Percentiles rank a stretch among this genome's conserved stretches.
Evolutionary conservation across 2,113 vertebrate species (phyloP).

Genomic region (Eulemur rufifrons): DNA sequence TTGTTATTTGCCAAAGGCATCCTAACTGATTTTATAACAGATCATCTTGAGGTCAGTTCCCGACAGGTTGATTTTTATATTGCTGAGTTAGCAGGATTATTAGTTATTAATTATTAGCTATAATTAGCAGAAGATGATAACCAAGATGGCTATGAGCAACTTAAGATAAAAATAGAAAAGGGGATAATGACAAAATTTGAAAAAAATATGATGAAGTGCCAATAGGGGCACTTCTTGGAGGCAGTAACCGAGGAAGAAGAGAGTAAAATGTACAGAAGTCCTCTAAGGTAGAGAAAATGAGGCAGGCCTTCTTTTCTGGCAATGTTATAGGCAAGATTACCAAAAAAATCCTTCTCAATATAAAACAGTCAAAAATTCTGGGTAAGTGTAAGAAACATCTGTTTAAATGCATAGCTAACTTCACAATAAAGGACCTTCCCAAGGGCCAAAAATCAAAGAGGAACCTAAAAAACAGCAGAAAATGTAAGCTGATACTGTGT

Average conservation of each 20-base stretch:
- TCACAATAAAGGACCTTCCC: background rate
- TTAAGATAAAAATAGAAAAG: conserved; percentile 36
- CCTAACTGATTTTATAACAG: background rate
- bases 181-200: background rate
- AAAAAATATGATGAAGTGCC: background rate
- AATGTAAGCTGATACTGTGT: background rate
- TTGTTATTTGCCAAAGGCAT: conserved; percentile 8
- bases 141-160: background rate
- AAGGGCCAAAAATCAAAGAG: conserved; percentile 16
- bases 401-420: conserved; percentile 12
- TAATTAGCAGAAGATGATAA: background rate
- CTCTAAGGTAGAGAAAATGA: background rate
- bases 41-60: conserved; percentile 30
- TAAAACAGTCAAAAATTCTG: background rate
- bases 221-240: background rate
- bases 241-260: background rate
- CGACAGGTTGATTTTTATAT: conserved; percentile 11
- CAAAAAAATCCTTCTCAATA: conserved; percentile 12
- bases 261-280: background rate
- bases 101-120: conserved; percentile 6
- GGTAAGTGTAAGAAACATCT: background rate
- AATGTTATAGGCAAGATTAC: background rate
- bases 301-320: background rate
- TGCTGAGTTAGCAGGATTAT: background rate
- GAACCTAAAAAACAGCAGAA: conserved; percentile 25